Percentiles rank a stretch among this genome's conserved stretches.
Evolutionary conservation across 2,113 vertebrate genomes (phyloP).

Genomic region (Oceanodroma tethys): DNA sequence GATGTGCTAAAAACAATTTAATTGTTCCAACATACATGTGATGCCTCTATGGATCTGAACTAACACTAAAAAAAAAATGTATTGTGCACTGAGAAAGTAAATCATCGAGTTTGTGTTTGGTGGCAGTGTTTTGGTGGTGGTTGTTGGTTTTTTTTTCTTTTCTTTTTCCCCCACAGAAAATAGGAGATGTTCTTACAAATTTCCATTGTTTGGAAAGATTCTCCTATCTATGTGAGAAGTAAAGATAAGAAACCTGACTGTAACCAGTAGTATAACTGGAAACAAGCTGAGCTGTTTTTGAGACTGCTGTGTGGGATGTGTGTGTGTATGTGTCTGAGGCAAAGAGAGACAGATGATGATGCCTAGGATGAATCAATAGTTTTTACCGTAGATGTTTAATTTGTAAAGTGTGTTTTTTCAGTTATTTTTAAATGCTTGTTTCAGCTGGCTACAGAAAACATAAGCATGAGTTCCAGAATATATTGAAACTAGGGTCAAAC

Average conservation of each 20-base stretch:
- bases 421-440: background rate
- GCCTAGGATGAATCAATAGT: background rate
- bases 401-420: background rate
- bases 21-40: background rate
- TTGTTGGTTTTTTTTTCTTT: too few species aligned
- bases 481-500: background rate
- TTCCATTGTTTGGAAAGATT: background rate
- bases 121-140: background rate
- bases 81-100: background rate
- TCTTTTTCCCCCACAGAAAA: background rate
- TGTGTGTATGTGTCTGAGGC: background rate
- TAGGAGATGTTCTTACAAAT: background rate
- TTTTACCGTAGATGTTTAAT: background rate
- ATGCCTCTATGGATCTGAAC: background rate
- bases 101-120: fast-evolving
- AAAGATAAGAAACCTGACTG: background rate
- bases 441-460: background rate
- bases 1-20: background rate
- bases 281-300: background rate
- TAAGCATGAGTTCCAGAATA: background rate
- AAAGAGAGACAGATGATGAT: background rate
- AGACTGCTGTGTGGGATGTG: background rate
- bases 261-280: background rate
- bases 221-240: background rate
- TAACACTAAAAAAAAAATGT: background rate